These are phyloP conservation scores for Promerops cafer DNA, from an alignment of 2,113 vertebrate genomes.

Conservation along the genomic window DNA sequence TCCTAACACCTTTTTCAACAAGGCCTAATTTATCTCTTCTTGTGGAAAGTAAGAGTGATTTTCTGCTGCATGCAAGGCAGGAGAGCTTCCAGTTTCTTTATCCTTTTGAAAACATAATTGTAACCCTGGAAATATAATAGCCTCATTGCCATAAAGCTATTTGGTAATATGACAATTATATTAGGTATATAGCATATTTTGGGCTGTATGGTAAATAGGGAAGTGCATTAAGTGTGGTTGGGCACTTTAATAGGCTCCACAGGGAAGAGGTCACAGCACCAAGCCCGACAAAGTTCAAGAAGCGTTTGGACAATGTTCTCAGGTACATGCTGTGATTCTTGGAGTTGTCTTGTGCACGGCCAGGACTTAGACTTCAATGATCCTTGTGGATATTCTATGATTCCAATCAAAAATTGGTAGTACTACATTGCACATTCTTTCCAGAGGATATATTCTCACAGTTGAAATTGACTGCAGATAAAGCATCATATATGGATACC, in stretches of 20 bases:
- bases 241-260: neutral
- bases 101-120: neutral
- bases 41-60: neutral
- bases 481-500: neutral
- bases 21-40: neutral
- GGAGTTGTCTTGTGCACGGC: neutral
- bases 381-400: neutral
- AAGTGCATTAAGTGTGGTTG: neutral
- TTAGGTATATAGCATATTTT: neutral
- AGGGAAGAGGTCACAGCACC: neutral
- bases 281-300: neutral
- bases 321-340: rapidly evolving
- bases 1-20: neutral
- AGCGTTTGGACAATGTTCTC: neutral
- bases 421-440: neutral
- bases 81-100: neutral
- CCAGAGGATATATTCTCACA: neutral
- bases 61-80: neutral
- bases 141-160: neutral
- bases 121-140: neutral
- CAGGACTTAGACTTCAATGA: neutral
- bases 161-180: neutral
- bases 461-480: neutral
- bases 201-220: neutral
- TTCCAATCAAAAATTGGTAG: neutral